A percentile compares a stretch with the other conserved stretches of the same genome.
phyloP scores from a whole-genome alignment of 2,888 invertebrate species.

The Caenorhabditis sp. region DNA sequence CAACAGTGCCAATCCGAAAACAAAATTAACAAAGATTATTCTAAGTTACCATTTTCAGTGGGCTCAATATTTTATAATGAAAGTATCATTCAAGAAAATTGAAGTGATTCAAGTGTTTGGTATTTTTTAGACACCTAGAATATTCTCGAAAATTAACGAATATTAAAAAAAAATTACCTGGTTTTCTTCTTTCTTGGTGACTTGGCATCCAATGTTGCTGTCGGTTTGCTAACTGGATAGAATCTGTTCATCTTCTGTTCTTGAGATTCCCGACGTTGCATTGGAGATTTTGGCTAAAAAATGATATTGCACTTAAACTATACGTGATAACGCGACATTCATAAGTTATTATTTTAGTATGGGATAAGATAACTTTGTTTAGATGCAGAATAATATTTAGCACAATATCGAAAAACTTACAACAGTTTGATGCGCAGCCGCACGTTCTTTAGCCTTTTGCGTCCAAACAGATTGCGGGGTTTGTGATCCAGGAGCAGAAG shows the following conservation, averaged over 20 bases:
- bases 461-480: constrained; percentile 64
- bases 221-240: constrained; percentile 88
- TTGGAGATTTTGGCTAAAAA: constrained; percentile 69
- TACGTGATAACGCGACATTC: neutral
- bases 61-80: too few species aligned
- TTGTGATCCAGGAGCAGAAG: constrained; percentile 30
- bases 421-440: constrained; percentile 51
- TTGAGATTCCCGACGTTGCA: constrained; percentile 65
- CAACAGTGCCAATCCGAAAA: too few species aligned
- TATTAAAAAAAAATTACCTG: constrained; percentile 73
- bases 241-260: constrained; percentile 78
- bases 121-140: too few species aligned
- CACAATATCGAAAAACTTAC: constrained; percentile 30
- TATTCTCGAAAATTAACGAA: too few species aligned
- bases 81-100: too few species aligned
- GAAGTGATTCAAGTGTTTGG: too few species aligned
- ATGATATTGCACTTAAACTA: too few species aligned
- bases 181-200: constrained; percentile 83
- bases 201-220: constrained; percentile 73
- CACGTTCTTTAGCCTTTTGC: constrained; percentile 69
- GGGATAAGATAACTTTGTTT: neutral
- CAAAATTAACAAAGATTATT: too few species aligned
- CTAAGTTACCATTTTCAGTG: too few species aligned
- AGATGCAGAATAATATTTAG: constrained; percentile 2
- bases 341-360: neutral